These are phyloP conservation scores for Darevskia nairensis DNA, from an alignment of 2,797 vertebrate species.

Conservation along the genomic window DNA sequence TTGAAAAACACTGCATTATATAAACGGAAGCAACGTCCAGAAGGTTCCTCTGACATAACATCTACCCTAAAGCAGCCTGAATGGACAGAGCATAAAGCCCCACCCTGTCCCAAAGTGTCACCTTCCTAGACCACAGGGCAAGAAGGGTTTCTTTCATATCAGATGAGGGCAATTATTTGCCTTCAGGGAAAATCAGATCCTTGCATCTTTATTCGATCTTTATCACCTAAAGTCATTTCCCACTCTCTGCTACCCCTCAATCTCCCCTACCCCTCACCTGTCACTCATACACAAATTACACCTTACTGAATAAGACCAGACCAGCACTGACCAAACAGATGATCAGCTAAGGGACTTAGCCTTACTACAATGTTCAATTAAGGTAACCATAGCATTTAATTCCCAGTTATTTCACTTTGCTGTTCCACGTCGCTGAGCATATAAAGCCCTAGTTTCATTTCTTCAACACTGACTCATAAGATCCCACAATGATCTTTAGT, in stretches of 20 bases:
- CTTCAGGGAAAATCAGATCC: background rate
- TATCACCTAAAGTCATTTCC: background rate
- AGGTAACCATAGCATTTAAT: background rate
- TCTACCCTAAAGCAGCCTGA: no score
- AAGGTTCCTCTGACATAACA: background rate
- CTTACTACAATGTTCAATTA: background rate
- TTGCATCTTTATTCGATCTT: background rate
- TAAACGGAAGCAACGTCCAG: rapidly evolving
- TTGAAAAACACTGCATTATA: no score
- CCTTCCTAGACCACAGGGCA: background rate
- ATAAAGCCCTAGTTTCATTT: background rate
- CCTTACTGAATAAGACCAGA: background rate
- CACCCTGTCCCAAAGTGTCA: background rate
- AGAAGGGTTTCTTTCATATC: background rate
- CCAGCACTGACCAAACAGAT: background rate
- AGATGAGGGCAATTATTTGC: background rate
- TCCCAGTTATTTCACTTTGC: background rate
- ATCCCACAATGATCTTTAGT: background rate
- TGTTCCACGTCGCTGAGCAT: background rate
- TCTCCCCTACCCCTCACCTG: background rate
- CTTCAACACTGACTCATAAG: background rate
- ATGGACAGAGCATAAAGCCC: no score
- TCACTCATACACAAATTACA: background rate
- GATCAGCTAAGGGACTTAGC: background rate
- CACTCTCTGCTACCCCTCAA: background rate